Evolutionary conservation across 2,888 invertebrate species (phyloP).

Genomic region (Gari tellinella): DNA sequence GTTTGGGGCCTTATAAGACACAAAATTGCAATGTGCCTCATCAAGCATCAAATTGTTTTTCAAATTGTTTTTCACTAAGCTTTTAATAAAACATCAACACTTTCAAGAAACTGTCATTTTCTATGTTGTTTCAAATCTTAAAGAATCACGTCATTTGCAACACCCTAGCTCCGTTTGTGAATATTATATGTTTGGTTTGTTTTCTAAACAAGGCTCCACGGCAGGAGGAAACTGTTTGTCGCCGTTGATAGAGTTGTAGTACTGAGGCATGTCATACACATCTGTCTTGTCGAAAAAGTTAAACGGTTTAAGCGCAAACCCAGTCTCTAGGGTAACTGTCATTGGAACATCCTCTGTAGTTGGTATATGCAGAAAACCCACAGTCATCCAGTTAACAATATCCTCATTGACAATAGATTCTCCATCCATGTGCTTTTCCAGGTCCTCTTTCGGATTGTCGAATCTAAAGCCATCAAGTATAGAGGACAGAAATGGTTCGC

Average conservation of each 20-base stretch:
- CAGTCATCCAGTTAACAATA: constrained; percentile 37
- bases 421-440: constrained; percentile 26
- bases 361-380: constrained; percentile 43
- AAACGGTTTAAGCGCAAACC: constrained; percentile 38
- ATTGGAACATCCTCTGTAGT: constrained; percentile 40
- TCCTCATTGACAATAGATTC: constrained; percentile 37
- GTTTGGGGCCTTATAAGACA: too few species aligned
- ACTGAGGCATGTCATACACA: constrained; percentile 32
- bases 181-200: too few species aligned
- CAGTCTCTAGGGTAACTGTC: constrained; percentile 22
- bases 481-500: constrained; percentile 21
- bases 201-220: background rate
- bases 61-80: too few species aligned
- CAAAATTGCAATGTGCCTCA: too few species aligned
- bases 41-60: too few species aligned
- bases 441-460: constrained; percentile 19
- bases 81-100: too few species aligned
- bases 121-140: too few species aligned
- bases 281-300: constrained; percentile 44
- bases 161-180: too few species aligned
- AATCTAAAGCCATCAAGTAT: constrained; percentile 31
- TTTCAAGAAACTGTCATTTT: too few species aligned
- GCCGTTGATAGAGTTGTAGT: background rate
- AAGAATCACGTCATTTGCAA: too few species aligned
- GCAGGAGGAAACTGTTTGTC: constrained; percentile 12